A percentile compares a stretch with the other conserved stretches of the same genome.
phyloP scores from a whole-genome alignment of 2,888 invertebrate genomes.

The Halictus ligatus region DNA sequence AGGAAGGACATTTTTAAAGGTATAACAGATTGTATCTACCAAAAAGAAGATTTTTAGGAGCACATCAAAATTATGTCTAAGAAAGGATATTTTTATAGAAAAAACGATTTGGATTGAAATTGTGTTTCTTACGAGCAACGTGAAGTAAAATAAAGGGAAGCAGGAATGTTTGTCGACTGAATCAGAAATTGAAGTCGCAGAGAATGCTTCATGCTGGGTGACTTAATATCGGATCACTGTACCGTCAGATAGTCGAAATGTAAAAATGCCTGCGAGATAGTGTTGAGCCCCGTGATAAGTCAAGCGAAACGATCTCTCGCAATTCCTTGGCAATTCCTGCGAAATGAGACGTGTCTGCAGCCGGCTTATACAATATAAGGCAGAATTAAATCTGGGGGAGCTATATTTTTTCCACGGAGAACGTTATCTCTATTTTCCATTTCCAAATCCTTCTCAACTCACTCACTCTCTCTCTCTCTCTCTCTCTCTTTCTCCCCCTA shows the following conservation, averaged over 20 bases:
- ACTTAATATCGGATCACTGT: not conserved
- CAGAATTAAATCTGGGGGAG: not conserved
- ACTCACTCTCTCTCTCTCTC: not conserved
- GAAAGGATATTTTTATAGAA: no score
- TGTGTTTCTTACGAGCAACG: no score
- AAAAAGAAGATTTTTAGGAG: no score
- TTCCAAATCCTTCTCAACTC: not conserved
- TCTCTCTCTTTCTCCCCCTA: not conserved
- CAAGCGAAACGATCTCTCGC: not conserved
- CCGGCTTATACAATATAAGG: constrained; percentile 2
- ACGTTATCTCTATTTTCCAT: not conserved
- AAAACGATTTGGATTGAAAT: no score
- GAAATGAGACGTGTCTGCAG: constrained; percentile 3
- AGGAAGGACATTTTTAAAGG: no score
- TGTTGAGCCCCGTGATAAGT: not conserved
- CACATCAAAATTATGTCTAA: no score
- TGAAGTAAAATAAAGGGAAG: no score
- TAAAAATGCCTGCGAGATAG: not conserved
- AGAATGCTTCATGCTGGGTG: not conserved
- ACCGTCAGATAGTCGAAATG: not conserved
- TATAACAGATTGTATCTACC: no score
- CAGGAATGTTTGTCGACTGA: not conserved
- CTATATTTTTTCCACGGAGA: constrained; percentile 3
- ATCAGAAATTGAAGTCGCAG: not conserved
- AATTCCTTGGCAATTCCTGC: not conserved